Evolutionary conservation across 2,113 vertebrate genomes (phyloP).

Genomic region (Pungitius pungitius): DNA sequence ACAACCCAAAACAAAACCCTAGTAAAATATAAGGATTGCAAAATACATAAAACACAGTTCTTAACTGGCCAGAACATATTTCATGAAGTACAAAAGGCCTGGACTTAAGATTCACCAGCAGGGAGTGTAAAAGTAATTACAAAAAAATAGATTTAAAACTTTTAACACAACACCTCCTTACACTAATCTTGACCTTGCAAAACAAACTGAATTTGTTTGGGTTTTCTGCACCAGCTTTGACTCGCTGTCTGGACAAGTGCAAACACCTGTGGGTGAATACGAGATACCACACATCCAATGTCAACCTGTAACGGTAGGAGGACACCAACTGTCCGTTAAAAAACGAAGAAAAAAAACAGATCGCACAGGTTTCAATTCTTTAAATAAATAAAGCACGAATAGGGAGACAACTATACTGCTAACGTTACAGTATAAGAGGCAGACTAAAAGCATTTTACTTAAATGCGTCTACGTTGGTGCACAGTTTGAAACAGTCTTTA

Average conservation of each 20-base stretch:
- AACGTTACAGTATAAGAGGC: neutral
- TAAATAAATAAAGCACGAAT: neutral
- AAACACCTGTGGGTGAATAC: neutral
- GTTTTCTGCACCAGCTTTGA: neutral
- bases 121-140: neutral
- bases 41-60: neutral
- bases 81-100: neutral
- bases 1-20: neutral
- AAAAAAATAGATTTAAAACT: too few relatives aligned
- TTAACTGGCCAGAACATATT: neutral
- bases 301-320: neutral
- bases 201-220: slow-evolving; percentile 28
- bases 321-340: too few relatives aligned
- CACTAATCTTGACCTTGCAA: neutral
- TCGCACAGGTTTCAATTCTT: neutral
- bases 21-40: neutral
- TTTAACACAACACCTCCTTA: neutral
- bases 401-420: neutral
- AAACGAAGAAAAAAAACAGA: neutral
- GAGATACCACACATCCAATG: neutral
- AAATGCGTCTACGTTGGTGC: too few relatives aligned
- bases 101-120: neutral
- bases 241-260: neutral
- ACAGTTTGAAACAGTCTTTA: too few relatives aligned
- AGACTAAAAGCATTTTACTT: too few relatives aligned